A percentile compares a stretch with the other conserved stretches of the same genome.
Evolutionary conservation across 1,140 invertebrate genomes (phyloP).

Genomic region (Orius insidiosus): DNA sequence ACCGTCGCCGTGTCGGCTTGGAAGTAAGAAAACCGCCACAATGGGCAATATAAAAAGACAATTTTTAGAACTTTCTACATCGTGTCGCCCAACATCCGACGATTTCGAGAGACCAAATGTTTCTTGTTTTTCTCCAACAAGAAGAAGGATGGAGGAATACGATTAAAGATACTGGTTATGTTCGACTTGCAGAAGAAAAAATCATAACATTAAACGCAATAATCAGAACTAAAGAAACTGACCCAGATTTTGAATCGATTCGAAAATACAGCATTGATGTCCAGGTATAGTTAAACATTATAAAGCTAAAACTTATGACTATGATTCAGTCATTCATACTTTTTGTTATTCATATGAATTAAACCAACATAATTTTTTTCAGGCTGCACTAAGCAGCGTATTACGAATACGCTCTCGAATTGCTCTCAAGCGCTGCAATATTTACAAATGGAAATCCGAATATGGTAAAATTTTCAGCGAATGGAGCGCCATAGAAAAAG

Average conservation of each 20-base stretch:
- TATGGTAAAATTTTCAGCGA: constrained; percentile 70
- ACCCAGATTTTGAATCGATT: constrained; percentile 54
- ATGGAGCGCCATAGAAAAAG: constrained; percentile 69
- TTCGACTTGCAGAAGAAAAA: constrained; percentile 56
- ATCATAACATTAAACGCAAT: constrained; percentile 55
- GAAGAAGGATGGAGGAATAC: constrained; percentile 60
- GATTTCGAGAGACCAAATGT: constrained; percentile 56
- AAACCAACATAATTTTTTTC: too few species aligned
- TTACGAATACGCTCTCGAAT: constrained; percentile 41
- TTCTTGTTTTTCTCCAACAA: constrained; percentile 54
- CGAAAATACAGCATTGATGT: constrained; percentile 59
- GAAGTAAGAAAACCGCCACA: constrained; percentile 32
- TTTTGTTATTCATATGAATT: too few species aligned
- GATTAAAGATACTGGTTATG: constrained; percentile 51
- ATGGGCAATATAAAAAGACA: too few species aligned
- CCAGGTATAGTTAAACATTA: constrained; percentile 39
- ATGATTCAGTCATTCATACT: too few species aligned
- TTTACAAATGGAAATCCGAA: constrained; percentile 67
- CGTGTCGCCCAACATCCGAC: constrained; percentile 54
- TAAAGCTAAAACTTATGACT: not conserved
- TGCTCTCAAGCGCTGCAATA: constrained; percentile 55
- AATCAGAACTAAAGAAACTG: constrained; percentile 51
- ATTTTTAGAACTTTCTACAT: constrained; percentile 53
- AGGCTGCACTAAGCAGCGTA: constrained; percentile 31
- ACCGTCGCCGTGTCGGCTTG: constrained; percentile 55